phyloP scores from a whole-genome alignment of 2,797 vertebrate genomes.

The Aulostomus chinensis region DNA sequence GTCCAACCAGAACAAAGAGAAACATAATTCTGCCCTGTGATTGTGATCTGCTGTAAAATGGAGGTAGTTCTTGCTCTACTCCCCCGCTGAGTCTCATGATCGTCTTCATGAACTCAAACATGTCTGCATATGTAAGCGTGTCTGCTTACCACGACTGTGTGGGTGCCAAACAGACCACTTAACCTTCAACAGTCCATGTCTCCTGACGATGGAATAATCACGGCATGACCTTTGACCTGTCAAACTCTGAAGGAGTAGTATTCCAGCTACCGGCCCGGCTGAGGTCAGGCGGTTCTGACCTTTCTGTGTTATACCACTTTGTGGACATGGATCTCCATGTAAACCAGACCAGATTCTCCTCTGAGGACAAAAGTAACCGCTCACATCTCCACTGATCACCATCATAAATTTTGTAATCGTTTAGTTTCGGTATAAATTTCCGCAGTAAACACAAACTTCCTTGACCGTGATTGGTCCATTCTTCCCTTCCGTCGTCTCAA shows the following conservation, averaged over 20 bases:
- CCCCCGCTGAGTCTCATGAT: too few relatives aligned
- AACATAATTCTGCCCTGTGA: too few relatives aligned
- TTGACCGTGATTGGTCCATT: too few relatives aligned
- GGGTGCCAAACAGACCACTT: background rate
- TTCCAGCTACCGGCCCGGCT: too few relatives aligned
- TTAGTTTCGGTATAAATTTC: background rate
- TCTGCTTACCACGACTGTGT: background rate
- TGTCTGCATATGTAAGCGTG: too few relatives aligned
- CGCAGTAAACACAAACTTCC: background rate
- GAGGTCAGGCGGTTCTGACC: background rate
- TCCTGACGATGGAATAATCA: conserved; percentile 1
- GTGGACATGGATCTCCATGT: background rate
- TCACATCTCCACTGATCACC: background rate
- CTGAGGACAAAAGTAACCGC: too few relatives aligned
- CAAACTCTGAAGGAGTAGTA: too few relatives aligned
- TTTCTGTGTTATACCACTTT: background rate
- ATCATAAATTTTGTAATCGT: background rate
- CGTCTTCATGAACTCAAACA: too few relatives aligned
- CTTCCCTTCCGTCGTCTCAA: background rate
- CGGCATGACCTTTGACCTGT: background rate
- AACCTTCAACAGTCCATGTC: background rate
- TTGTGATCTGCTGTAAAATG: too few relatives aligned
- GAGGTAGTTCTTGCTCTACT: too few relatives aligned
- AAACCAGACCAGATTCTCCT: background rate
- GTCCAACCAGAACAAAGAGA: too few relatives aligned